A percentile compares a stretch with the other conserved stretches of the same genome.
These are phyloP conservation scores for Pseudanteris insignis DNA, from an alignment of 2,888 invertebrate species.

Conservation along the genomic window DNA sequence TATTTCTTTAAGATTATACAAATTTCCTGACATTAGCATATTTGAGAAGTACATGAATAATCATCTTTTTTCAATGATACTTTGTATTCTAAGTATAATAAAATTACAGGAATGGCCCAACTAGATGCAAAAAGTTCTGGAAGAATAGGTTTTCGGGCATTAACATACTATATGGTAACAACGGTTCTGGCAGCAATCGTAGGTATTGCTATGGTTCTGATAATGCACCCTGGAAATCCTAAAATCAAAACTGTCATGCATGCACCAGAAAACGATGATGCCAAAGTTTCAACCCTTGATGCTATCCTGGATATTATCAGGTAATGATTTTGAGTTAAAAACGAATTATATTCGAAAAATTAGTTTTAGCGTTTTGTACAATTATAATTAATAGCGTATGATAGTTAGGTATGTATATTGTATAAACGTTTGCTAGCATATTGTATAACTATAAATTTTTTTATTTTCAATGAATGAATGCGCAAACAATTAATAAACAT, in stretches of 20 bases:
- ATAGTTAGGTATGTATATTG: no score
- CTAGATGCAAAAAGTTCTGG: conserved; percentile 74
- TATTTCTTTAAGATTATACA: background rate
- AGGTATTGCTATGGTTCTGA: conserved; percentile 72
- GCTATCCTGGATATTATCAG: conserved; percentile 72
- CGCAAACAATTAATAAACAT: no score
- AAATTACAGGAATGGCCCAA: conserved; percentile 70
- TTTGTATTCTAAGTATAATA: no score
- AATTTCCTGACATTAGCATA: no score
- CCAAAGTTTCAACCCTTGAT: conserved; percentile 69
- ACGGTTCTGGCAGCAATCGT: conserved; percentile 73
- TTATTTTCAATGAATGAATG: no score
- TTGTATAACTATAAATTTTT: background rate
- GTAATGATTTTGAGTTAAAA: conserved; percentile 54
- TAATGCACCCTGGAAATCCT: conserved; percentile 74
- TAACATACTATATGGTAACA: conserved; percentile 73
- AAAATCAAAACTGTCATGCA: conserved; percentile 59
- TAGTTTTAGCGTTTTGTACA: no score
- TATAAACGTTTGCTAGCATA: no score
- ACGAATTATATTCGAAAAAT: no score
- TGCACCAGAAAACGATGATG: conserved; percentile 46
- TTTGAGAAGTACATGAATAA: no score
- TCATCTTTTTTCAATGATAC: no score
- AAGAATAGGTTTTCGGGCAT: conserved; percentile 72
- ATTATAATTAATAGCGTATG: no score